phyloP scores from a whole-genome alignment of 2,888 invertebrate species.

The Metellina segmentata region DNA sequence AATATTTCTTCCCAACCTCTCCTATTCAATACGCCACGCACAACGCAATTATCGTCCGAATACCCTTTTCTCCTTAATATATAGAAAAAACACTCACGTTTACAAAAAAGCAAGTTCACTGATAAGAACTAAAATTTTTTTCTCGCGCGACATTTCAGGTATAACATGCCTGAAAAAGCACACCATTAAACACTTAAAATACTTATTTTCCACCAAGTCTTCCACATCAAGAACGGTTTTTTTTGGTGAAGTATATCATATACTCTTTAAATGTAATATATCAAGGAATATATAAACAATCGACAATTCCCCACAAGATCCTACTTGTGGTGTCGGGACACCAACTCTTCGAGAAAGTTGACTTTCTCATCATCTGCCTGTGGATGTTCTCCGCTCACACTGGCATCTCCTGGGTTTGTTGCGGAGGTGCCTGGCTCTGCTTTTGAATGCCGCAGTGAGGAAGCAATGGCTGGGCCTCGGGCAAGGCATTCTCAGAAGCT shows the following conservation, averaged over 20 bases:
- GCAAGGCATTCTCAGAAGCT: slow-evolving; percentile 45
- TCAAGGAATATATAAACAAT: slow-evolving; percentile 65
- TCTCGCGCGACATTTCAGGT: slow-evolving; percentile 34
- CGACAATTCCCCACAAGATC: slow-evolving; percentile 18
- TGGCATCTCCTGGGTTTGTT: slow-evolving; percentile 71
- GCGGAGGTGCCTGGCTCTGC: slow-evolving; percentile 41
- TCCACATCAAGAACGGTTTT: slow-evolving; percentile 19
- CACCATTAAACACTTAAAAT: slow-evolving; percentile 52
- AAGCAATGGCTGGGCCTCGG: slow-evolving; percentile 71
- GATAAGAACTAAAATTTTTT: slow-evolving; percentile 44
- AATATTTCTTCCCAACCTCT: slow-evolving; percentile 38
- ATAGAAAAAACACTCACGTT: slow-evolving; percentile 46
- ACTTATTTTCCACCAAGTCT: slow-evolving; percentile 31
- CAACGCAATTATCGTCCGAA: neutral
- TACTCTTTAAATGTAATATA: slow-evolving; percentile 56
- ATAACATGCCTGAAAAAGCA: slow-evolving; percentile 42
- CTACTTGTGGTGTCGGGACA: neutral
- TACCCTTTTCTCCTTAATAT: neutral
- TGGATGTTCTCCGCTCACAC: slow-evolving; percentile 43
- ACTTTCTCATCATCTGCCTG: slow-evolving; percentile 1
- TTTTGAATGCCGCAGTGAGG: slow-evolving; percentile 70
- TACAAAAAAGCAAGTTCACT: slow-evolving; percentile 43
- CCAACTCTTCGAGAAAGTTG: slow-evolving; percentile 15
- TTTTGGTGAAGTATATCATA: slow-evolving; percentile 47
- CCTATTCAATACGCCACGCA: slow-evolving; percentile 1